Evolutionary conservation across 2,113 vertebrate species (phyloP).

Genomic region (Paradisaea rubra): DNA sequence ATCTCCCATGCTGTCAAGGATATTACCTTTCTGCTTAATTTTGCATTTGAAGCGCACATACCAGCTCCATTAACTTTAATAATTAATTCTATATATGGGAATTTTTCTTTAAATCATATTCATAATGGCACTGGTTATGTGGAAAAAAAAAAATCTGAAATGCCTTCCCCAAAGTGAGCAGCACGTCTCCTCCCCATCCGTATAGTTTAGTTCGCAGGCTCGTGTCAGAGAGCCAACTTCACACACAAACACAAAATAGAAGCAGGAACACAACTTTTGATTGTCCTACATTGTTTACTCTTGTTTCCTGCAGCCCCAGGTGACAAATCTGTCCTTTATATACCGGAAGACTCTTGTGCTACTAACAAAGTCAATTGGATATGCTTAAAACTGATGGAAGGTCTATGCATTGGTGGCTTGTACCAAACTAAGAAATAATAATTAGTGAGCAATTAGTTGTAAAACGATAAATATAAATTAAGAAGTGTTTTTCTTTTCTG

Average conservation of each 20-base stretch:
- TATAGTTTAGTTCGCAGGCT: constrained; percentile 12
- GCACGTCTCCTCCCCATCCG: neutral
- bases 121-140: neutral
- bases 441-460: constrained; percentile 13
- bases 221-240: neutral
- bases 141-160: neutral
- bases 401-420: neutral
- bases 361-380: neutral
- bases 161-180: neutral
- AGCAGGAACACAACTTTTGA: constrained; percentile 28
- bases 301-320: constrained; percentile 48
- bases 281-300: constrained; percentile 43
- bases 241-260: constrained; percentile 41
- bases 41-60: neutral
- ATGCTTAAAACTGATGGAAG: neutral
- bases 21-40: neutral
- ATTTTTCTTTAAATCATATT: neutral
- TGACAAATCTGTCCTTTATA: constrained; percentile 42
- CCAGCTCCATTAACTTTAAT: neutral
- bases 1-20: neutral
- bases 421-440: constrained; percentile 21
- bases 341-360: neutral
- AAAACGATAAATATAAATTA: constrained; percentile 25
- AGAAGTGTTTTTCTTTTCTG: neutral
- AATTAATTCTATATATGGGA: neutral